Evolutionary conservation across 2,888 invertebrate genomes (phyloP), one percentile per base, ranked within the genome.

Genomic region (Leistus spinibarbis): DNA sequence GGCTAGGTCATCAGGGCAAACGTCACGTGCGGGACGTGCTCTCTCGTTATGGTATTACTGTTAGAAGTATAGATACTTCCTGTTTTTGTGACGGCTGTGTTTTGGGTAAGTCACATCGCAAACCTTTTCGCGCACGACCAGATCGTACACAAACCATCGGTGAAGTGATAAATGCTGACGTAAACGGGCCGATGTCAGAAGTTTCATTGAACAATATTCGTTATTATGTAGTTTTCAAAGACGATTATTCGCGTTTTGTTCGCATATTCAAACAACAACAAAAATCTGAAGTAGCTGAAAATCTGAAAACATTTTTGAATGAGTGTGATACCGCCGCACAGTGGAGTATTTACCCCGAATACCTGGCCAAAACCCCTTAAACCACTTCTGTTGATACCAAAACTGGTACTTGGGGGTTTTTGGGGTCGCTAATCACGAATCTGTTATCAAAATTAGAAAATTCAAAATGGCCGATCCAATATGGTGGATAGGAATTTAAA

Each of bases 161-260:
- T 76, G 77, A 79, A 67, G 40, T 79, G 60, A 79, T 79, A 10
- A 77, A 80, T 57, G 76, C 79, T 10, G 79, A 79, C 67, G 79
- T 80, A 23, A 79, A 79, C 63, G 78, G 79, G 9, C 79, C 79
- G 65, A 79, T 79, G 79, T 79, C 77, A 7, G 56, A 77, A 4
- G 22, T 78, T 23, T 80, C 78, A 20, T 71, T 80, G 13, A 76
- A 78, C 60, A 78, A 78, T 66, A 79, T 77, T 66, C 77, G 77
- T 19, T 78, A 78, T 70, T 79, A 77, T 57, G 79, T 80, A 16
- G 64, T 67, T 20, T 79, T 78, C 53, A 79, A 79, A 76, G 79
- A 79, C 20, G 78, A 78, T 20, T 79, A 66, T 69, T 78, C 78
- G 10, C 74, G 78, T 20, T 79, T 63, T 20, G 68, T 77, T 66